These are phyloP conservation scores for Drepana falcataria DNA, from an alignment of 2,888 invertebrate species.

Conservation along the genomic window DNA sequence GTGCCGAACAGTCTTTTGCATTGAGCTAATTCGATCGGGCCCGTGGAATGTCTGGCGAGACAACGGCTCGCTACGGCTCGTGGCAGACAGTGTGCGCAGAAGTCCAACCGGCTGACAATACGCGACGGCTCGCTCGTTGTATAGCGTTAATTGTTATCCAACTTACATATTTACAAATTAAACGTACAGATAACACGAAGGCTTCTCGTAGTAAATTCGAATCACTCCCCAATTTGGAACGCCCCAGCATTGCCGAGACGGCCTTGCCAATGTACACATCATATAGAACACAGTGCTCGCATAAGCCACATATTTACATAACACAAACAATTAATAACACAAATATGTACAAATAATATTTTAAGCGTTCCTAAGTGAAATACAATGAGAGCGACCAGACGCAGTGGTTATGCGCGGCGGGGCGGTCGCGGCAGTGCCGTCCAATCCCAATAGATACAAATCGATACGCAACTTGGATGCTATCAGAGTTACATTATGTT, in stretches of 20 bases:
- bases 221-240: constrained; percentile 45
- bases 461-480: constrained; percentile 45
- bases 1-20: constrained; percentile 73
- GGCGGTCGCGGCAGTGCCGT: constrained; percentile 31
- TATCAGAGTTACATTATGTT: constrained; percentile 33
- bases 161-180: constrained; percentile 71
- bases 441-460: constrained; percentile 13
- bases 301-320: constrained; percentile 35
- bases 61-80: constrained; percentile 19
- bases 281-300: constrained; percentile 13
- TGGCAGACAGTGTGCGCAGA: constrained; percentile 60
- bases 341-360: constrained; percentile 60
- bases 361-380: constrained; percentile 30
- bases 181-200: constrained; percentile 62
- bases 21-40: constrained; percentile 72
- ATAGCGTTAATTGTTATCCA: constrained; percentile 65
- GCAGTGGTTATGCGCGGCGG: neutral
- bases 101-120: constrained; percentile 62
- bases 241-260: constrained; percentile 44
- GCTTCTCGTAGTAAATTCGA: constrained; percentile 58
- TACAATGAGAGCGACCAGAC: constrained; percentile 7
- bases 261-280: constrained; percentile 10
- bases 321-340: constrained; percentile 42
- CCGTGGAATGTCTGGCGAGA: constrained; percentile 66
- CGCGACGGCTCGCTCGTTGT: constrained; percentile 65